phyloP scores from a whole-genome alignment of 2,888 invertebrate genomes.

The Pseudeuparius sepicola region DNA sequence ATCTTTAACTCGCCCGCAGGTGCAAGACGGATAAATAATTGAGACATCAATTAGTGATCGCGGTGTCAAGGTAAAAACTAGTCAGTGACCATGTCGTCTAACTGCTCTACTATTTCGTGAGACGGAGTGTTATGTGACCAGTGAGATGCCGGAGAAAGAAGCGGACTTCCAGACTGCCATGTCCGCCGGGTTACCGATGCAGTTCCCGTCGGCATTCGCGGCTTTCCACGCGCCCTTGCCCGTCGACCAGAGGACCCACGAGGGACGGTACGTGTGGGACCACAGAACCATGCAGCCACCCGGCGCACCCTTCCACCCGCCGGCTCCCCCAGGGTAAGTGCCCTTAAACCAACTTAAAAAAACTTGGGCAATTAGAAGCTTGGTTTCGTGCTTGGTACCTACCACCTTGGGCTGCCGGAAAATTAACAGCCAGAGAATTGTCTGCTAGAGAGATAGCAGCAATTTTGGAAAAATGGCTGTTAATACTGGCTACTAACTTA shows the following conservation, averaged over 20 bases:
- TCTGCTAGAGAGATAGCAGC: too few relatives aligned
- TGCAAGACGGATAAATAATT: conserved; percentile 6
- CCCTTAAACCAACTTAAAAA: not conserved
- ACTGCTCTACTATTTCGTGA: conserved; percentile 11
- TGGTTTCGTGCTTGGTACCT: not conserved
- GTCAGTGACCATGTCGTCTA: too few relatives aligned
- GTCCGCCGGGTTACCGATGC: conserved; percentile 38
- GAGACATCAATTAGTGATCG: conserved; percentile 3
- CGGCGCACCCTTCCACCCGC: conserved; percentile 33
- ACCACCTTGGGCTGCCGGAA: too few relatives aligned
- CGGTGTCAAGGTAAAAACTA: too few relatives aligned
- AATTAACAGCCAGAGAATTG: too few relatives aligned
- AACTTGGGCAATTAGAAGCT: not conserved
- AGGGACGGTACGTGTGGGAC: conserved; percentile 39
- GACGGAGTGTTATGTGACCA: conserved; percentile 22
- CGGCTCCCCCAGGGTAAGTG: conserved; percentile 29
- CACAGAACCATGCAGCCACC: conserved; percentile 37
- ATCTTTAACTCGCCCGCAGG: too few relatives aligned
- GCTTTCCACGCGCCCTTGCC: conserved; percentile 51
- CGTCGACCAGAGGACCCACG: conserved; percentile 47
- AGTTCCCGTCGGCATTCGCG: conserved; percentile 41
- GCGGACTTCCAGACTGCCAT: conserved; percentile 37
- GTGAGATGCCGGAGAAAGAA: conserved; percentile 39
- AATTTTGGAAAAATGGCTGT: too few relatives aligned
- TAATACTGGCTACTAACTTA: too few relatives aligned